Base-by-base conservation (phyloP, 2,888 invertebrate genomes). In the Gnatocerus cornutus region DNA sequence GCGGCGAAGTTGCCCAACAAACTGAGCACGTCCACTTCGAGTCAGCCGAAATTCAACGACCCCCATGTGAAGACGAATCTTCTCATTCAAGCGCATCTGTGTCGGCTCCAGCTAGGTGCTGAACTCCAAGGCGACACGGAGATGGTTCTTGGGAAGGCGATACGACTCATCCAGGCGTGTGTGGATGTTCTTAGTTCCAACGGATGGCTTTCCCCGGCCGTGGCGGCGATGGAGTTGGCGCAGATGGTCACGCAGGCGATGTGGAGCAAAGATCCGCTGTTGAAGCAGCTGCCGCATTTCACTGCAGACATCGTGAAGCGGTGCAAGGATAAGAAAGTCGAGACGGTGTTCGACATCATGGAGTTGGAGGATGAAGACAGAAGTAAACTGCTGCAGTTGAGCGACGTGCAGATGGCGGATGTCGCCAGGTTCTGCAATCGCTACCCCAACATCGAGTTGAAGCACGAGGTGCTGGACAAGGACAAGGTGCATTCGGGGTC, bases 171-270 rank as follows among this genome's bases (percentile, higher is more conserved):
- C 82, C 95, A 95, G 82, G 99, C 99, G 0, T 99, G 99, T 84
- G 99, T 99, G 29, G 90, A 97, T 85, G 97, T 97, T 7, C 85
- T 97, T 37, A 94, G 93, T 82, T 96, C 96, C 46, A 98, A 98
- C 79, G 99, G 99, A 30, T 99, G 99, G 99, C 87, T 99, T 55
- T 92, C 96, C 0, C 99, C 99, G 0, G 99, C 99, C 2, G 95
- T 99, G 41, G 97, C 98, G 12, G 98, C 99, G 79, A 99, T 99
- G 99, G 99, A 99, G 86, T 87, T 99, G 79, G 97, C 99, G 0
- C 99, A 99, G 87, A 99, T 99, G 99, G 95, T 97, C 1, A 99
- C 99, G 0, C 99, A 99, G 86, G 99, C 99, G 7, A 98, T 99
- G 98, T 99, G 99, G 98, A 96, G 95, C 80, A 98, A 98, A 85